Evolutionary conservation across 2,888 invertebrate species (phyloP).

Genomic region (Micropterix aruncella): DNA sequence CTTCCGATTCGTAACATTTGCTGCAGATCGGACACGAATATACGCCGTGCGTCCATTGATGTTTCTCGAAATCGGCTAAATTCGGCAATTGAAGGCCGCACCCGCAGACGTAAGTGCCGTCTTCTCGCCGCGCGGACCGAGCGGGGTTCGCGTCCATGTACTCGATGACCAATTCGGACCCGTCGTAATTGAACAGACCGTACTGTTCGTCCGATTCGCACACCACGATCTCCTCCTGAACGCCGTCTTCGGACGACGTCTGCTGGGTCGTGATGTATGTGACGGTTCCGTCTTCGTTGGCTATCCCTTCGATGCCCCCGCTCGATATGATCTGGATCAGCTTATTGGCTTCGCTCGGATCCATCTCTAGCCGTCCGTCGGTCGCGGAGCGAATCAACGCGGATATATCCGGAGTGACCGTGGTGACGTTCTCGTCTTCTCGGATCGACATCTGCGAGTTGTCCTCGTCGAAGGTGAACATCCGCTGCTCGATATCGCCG

Average conservation of each 20-base stretch:
- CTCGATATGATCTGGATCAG: not conserved
- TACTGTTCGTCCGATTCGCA: constrained; percentile 21
- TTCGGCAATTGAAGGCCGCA: constrained; percentile 32
- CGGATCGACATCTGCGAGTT: no score
- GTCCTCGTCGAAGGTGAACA: no score
- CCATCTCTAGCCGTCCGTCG: not conserved
- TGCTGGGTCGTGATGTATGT: constrained; percentile 25
- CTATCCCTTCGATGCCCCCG: not conserved
- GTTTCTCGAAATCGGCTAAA: constrained; percentile 27
- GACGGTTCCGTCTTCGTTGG: constrained; percentile 19
- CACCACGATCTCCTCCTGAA: constrained; percentile 26
- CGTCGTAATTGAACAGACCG: constrained; percentile 32
- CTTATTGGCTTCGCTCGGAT: not conserved
- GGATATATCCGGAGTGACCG: not conserved
- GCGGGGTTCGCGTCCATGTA: constrained; percentile 32
- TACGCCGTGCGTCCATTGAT: constrained; percentile 26
- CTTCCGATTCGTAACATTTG: constrained; percentile 31
- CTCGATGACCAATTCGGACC: constrained; percentile 31
- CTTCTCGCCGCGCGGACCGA: constrained; percentile 28
- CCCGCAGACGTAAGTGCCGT: constrained; percentile 30
- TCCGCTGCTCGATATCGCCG: no score
- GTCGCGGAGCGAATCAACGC: not conserved
- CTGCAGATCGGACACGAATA: constrained; percentile 28
- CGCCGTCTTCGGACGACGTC: constrained; percentile 20
- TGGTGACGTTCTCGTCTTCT: not conserved